Evolutionary conservation across 2,888 invertebrate species (phyloP), one percentile per base, ranked within the genome.

Genomic region (Kuschelorhynchus macadamiae): DNA sequence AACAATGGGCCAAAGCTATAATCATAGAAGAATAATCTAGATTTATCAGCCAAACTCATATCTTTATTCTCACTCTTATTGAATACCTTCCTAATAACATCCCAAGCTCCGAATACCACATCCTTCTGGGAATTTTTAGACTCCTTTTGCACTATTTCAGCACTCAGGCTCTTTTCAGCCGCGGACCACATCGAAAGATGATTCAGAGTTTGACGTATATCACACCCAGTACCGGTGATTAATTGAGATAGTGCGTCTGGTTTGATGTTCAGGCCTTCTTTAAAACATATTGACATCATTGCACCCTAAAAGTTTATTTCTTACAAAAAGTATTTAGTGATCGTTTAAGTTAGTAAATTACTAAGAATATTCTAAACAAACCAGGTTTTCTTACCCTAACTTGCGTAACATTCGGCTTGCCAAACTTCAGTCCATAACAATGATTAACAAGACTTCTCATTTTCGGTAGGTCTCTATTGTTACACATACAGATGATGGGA

Each of bases 401-500:
- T 83, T 97, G 97, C 76, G 96, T 95, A 0, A 94, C 84, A 70
- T 92, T 88, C 0, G 98, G 99, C 75, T 92, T 90, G 73, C 85
- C 88, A 83, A 98, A 98, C 56, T 91, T 85, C 61, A 99, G 85
- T 82, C 99, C 98, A 81, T 92, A 98, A 82, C 97, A 97, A 82
- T 99, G 92, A 84, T 96, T 97, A 52, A 93, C 90, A 7, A 99
- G 87, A 0, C 96, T 93, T 62, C 97, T 89, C 85, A 99, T 96
- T 86, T 98, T 98, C 66, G 89, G 92, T 82, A 95, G 93, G 80
- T 92, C 92, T 44, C 98, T 88, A 85, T 99, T 98, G 81, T 99
- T 99, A 85, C 99, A 99, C 89, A 98, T 98, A 83, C 98, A 97
- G 76, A 98, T 92, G 57, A 98, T 91, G 0, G 97, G 97, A 63